phyloP scores from a whole-genome alignment of 2,113 vertebrate genomes.

The Globicephala melas region DNA sequence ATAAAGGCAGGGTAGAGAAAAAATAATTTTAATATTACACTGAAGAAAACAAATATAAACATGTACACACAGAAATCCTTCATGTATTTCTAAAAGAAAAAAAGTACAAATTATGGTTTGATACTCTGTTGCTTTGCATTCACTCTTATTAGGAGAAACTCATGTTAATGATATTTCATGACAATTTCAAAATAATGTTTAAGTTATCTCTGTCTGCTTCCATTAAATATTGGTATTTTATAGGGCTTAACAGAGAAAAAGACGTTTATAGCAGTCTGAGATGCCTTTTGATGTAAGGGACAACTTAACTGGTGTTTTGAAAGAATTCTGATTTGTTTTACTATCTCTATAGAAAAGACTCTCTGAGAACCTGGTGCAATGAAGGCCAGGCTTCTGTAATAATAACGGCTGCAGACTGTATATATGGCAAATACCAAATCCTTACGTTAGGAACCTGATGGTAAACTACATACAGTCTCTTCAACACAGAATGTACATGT shows the following conservation, averaged over 20 bases:
- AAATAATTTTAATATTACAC: neutral
- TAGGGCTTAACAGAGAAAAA: neutral
- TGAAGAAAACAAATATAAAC: neutral
- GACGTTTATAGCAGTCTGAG: neutral
- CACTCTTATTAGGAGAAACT: neutral
- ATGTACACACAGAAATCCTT: neutral
- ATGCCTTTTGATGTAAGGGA: neutral
- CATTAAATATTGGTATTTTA: neutral
- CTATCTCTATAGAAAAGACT: neutral
- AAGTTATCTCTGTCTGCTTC: neutral
- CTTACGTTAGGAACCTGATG: neutral
- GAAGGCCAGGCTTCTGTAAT: neutral
- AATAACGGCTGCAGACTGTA: neutral
- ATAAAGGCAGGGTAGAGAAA: neutral
- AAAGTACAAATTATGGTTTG: neutral
- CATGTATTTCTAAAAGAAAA: neutral
- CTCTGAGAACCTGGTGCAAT: neutral
- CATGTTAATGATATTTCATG: neutral
- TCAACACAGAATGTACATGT: neutral
- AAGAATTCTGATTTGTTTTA: neutral
- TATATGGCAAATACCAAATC: neutral
- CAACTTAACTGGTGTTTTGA: neutral
- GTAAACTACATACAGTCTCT: accelerated
- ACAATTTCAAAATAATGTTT: neutral
- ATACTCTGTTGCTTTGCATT: neutral